Percentiles rank a stretch among this genome's conserved stretches.
Conservation (phyloP, 2,888 invertebrate genomes). For the Acleris holmiana region DNA sequence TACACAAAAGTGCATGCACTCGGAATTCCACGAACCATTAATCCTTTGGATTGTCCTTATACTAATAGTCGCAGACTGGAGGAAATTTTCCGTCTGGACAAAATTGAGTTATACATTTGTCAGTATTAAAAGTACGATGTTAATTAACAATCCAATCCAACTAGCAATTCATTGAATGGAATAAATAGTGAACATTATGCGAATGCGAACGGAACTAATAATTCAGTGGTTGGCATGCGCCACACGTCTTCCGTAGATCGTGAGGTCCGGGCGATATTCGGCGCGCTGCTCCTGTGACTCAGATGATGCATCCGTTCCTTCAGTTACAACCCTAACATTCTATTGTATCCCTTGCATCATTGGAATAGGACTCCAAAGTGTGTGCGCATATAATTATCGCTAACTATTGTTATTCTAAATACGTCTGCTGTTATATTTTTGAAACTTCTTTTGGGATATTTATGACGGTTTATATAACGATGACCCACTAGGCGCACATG, state of each 20-base stretch:
- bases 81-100: conserved; percentile 8
- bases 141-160: conserved; percentile 18
- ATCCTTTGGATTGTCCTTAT: conserved; percentile 6
- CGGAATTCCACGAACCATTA: background rate
- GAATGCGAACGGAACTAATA: conserved; percentile 28
- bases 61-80: background rate
- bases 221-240: conserved; percentile 61
- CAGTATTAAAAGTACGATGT: conserved; percentile 10
- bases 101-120: conserved; percentile 8
- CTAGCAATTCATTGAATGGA: conserved; percentile 20
- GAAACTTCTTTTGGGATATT: conserved; percentile 53
- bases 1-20: background rate
- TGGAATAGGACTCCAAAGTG: conserved; percentile 13
- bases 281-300: conserved; percentile 76
- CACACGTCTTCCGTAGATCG: conserved; percentile 53
- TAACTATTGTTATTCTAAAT: conserved; percentile 66
- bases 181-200: conserved; percentile 31
- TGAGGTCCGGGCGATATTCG: conserved; percentile 66
- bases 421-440: conserved; percentile 56
- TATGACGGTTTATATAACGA: conserved; percentile 54
- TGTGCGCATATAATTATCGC: conserved; percentile 48
- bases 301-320: conserved; percentile 56
- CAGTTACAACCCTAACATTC: conserved; percentile 12
- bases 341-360: conserved; percentile 12
- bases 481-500: conserved; percentile 57